phyloP scores from a whole-genome alignment of 2,888 invertebrate species.

The Lepidocyrtinus sp. region DNA sequence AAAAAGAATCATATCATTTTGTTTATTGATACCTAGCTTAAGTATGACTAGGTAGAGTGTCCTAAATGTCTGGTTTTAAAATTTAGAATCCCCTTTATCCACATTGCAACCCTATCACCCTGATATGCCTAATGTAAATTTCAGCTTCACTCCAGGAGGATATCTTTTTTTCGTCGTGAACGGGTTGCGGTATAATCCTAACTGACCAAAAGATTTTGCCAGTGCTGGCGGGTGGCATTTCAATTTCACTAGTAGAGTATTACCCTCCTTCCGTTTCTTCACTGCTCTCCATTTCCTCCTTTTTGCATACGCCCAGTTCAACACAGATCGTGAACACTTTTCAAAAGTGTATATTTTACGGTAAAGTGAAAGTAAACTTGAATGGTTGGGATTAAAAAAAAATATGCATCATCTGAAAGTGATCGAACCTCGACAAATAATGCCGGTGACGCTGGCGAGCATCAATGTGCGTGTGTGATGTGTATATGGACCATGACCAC shows the following conservation, averaged over 20 bases:
- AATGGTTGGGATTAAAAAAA: not conserved
- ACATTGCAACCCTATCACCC: no score
- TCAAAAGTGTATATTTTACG: not conserved
- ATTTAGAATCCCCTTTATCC: no score
- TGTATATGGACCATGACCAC: not conserved
- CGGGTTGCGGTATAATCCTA: not conserved
- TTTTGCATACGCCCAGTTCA: not conserved
- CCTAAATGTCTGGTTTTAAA: no score
- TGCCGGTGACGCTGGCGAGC: not conserved
- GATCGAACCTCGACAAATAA: not conserved
- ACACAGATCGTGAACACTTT: not conserved
- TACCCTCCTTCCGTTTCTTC: constrained; percentile 54
- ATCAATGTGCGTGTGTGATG: not conserved
- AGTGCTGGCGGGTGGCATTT: constrained; percentile 68
- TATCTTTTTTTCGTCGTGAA: not conserved
- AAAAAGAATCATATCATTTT: no score
- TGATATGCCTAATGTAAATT: not conserved
- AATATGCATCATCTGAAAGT: not conserved
- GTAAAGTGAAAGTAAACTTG: not conserved
- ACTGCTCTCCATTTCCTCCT: constrained; percentile 51
- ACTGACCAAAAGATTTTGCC: constrained; percentile 37
- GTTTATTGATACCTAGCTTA: no score
- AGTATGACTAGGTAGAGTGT: no score
- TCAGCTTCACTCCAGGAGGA: constrained; percentile 14
- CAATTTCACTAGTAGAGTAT: constrained; percentile 61